Evolutionary conservation across 2,797 vertebrate genomes (phyloP), one percentile per base, ranked within the genome.

Genomic region (Clarias fuscus): DNA sequence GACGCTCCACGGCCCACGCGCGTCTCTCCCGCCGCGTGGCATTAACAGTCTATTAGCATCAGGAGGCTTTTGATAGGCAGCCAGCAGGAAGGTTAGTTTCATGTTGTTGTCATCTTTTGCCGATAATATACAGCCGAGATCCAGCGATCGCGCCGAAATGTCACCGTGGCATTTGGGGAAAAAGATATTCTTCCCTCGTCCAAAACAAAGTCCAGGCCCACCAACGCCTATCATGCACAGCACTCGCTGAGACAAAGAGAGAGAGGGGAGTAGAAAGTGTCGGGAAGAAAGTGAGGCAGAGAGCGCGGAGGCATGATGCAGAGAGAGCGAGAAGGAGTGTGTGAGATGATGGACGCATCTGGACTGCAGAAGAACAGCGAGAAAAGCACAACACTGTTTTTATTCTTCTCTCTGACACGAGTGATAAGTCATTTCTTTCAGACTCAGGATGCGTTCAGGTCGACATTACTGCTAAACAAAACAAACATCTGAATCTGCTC

Each of bases 111-210:
- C 84, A 82, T 88, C 86, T 80, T 76, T 77, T 76, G 81, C 82
- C 68, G 67, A 61, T 89, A 86, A 89, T 90, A 88, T 90, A 86
- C 80, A 70, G 64, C 88, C 67, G 75, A 64, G 81, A 84, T 85
- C 82, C 64, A 62, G 86, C 87, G 77, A 88, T 88, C 85, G 48
- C 53, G 56, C 72, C 24, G 67, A 87, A 91, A 91, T 91, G 89
- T 89, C 89, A 91, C 71, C 56, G 61, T 90, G 90, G 86, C 90
- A 90, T 91, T 91, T 91, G 80, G 88, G 88, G 82, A 56, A 80
- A 64, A 80, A 77, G 62, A 88, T 76, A 80, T 79, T 83, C 82
- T 83, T 62, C 71, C 67, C 79, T 86, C 68, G 62, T 86, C 85
- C 85, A 85, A 85, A 84, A 84, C 82, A 86, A 86, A 83, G 82